Evolutionary conservation across 2,888 invertebrate species (phyloP), one percentile per base, ranked within the genome.

Genomic region (Euspilapteryx auroguttella): DNA sequence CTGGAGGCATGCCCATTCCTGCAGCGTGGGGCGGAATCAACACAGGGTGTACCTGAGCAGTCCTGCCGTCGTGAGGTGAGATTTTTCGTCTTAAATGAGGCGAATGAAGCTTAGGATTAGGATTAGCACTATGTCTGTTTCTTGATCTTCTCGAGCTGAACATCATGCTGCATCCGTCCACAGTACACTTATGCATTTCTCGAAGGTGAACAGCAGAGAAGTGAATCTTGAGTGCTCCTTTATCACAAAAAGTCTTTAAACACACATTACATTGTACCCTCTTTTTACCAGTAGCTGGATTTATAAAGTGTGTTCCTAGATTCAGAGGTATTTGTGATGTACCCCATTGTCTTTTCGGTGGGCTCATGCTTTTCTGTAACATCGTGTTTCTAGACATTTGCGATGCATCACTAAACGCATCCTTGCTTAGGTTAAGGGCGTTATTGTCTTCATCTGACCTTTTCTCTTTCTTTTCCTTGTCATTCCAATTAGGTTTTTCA

Each of bases 111-210:
- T 98, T 98, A 0, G 98, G 98, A 66, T 98, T 98, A 1, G 97
- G 97, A 63, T 98, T 98, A 7, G 97, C 96, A 58, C 94, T 94
- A 64, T 98, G 98, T 2, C 98, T 82, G 52, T 98, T 98, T 28
- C 98, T 80, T 14, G 95, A 95, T 39, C 98, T 79, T 38, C 98
- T 80, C 8, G 96, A 97, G 58, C 96, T 97, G 55, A 98, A 98
- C 94, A 96, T 96, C 94, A 97, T 97, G 57, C 93, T 96, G 68
- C 98, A 98, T 1, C 97, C 97, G 55, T 94, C 94, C 1, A 99
- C 96, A 0, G 98, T 97, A 57, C 99, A 99, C 66, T 94, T 94
- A 66, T 99, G 99, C 98, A 99, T 99, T 77, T 99, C 99, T 22
- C 97, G 85, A 34, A 98, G 71, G 57, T 99, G 99, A 7, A 99